phyloP scores from a whole-genome alignment of 2,113 vertebrate genomes.

The Paedocypris sp. region DNA sequence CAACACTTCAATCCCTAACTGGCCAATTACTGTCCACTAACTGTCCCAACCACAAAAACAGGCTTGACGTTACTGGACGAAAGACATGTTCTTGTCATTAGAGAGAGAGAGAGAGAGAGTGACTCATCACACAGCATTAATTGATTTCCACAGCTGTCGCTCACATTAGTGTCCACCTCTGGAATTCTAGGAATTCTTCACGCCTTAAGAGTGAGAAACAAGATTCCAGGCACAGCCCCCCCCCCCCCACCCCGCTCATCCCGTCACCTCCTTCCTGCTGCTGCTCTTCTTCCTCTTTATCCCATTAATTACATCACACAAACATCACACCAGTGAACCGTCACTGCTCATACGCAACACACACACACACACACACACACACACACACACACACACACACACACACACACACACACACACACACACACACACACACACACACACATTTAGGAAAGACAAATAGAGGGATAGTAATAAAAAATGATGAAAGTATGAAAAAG shows the following conservation, averaged over 20 bases:
- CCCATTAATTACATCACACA: not conserved
- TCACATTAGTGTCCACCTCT: conserved; percentile 21
- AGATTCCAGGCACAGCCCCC: too few species aligned
- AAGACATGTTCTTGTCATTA: too few species aligned
- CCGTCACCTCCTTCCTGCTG: not conserved
- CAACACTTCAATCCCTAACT: too few species aligned
- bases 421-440: too few species aligned
- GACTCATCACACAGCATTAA: conserved; percentile 15
- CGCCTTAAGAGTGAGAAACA: not conserved
- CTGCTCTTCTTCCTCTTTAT: not conserved
- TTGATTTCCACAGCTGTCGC: conserved; percentile 22
- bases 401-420: too few species aligned
- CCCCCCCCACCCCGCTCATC: not conserved
- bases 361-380: not conserved
- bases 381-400: not conserved
- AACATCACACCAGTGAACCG: not conserved
- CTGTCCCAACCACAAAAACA: too few species aligned
- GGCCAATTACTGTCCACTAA: too few species aligned
- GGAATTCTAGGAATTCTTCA: conserved; percentile 19
- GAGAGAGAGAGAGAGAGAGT: too few species aligned
- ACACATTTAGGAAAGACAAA: too few species aligned
- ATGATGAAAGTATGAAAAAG: too few species aligned
- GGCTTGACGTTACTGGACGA: too few species aligned
- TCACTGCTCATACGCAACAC: not conserved
- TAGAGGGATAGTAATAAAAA: too few species aligned